These are phyloP conservation scores for Turdus rufiventris DNA, from an alignment of 2,113 vertebrate genomes.

Conservation along the genomic window DNA sequence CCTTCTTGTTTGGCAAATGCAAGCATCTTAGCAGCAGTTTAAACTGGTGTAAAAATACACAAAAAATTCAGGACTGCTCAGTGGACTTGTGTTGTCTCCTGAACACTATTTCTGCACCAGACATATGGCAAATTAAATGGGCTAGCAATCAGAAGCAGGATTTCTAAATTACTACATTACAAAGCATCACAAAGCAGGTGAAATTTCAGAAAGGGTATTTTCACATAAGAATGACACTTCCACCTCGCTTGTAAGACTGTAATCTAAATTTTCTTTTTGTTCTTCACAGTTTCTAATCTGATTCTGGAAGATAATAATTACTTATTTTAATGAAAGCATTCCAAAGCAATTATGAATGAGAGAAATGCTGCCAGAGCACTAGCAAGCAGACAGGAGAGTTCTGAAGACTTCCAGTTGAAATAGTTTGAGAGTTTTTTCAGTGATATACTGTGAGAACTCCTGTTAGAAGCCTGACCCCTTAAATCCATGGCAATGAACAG, in stretches of 20 bases:
- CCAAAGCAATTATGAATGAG: neutral
- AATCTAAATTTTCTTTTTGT: neutral
- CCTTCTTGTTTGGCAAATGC: neutral
- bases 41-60: rapidly evolving
- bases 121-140: neutral
- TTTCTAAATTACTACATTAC: neutral
- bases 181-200: neutral
- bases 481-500: neutral
- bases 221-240: neutral
- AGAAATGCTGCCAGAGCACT: neutral
- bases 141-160: neutral
- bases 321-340: slow-evolving; percentile 6
- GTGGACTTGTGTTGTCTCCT: neutral
- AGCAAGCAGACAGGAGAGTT: neutral
- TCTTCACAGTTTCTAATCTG: neutral
- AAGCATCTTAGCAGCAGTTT: neutral
- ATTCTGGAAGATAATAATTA: neutral
- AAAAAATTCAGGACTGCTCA: neutral
- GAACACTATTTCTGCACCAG: neutral
- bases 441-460: neutral
- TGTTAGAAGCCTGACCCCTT: neutral
- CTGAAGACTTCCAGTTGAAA: neutral
- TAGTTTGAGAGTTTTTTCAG: neutral
- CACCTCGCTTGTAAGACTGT: neutral
- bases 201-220: neutral